Evolutionary conservation across 2,888 invertebrate genomes (phyloP).

Genomic region (Strigamia transsilvanica): DNA sequence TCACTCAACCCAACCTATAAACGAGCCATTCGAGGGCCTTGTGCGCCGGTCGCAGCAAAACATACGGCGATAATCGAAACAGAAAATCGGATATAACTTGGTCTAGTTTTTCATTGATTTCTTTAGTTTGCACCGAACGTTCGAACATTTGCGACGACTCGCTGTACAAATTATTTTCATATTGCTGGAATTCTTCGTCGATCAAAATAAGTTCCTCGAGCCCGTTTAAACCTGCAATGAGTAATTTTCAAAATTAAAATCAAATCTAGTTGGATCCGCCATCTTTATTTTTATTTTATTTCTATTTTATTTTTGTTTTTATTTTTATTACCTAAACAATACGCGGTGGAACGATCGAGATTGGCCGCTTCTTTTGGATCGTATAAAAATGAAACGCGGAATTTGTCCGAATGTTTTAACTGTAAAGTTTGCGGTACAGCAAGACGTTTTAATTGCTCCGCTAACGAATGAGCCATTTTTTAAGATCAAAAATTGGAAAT

Average conservation of each 20-base stretch:
- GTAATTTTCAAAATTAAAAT: background rate
- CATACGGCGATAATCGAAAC: constrained; percentile 82
- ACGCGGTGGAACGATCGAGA: constrained; percentile 83
- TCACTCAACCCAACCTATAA: constrained; percentile 68
- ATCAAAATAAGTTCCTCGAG: constrained; percentile 81
- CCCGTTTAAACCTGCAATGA: constrained; percentile 74
- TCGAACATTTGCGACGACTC: constrained; percentile 79
- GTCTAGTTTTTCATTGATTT: constrained; percentile 80
- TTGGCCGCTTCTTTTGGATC: constrained; percentile 88
- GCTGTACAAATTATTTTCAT: constrained; percentile 79
- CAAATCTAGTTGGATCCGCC: no score
- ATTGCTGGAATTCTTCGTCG: constrained; percentile 77
- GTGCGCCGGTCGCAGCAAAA: constrained; percentile 82
- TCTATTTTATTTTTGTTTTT: no score
- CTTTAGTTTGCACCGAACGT: constrained; percentile 77
- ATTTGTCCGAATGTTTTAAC: constrained; percentile 72
- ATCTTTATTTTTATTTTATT: no score
- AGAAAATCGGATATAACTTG: constrained; percentile 80
- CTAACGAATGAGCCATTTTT: constrained; percentile 72
- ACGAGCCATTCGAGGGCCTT: constrained; percentile 96
- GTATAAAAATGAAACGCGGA: constrained; percentile 84
- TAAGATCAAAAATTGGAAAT: background rate
- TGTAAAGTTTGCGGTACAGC: constrained; percentile 78
- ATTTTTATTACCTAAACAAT: constrained; percentile 75
- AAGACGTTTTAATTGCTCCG: constrained; percentile 79